Percentiles rank a stretch among this genome's conserved stretches.
phyloP scores from a whole-genome alignment of 30 jellyfish, hydroid and myxozoan species.

The Aurelia sp. region DNA sequence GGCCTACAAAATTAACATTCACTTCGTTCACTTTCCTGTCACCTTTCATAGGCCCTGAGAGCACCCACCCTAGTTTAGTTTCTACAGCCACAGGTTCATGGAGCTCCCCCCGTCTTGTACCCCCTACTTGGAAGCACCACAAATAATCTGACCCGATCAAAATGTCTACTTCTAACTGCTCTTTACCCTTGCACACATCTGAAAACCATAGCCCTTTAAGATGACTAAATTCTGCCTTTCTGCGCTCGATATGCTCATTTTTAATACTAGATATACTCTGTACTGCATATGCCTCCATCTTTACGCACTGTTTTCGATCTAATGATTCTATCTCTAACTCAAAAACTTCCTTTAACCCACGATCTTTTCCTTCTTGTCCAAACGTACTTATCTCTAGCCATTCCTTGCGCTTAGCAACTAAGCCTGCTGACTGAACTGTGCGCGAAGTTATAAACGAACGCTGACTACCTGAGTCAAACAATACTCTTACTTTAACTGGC shows the following conservation, averaged over 20 bases:
- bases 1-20: neutral
- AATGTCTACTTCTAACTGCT: too few relatives aligned
- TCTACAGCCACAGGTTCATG: neutral
- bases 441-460: conserved; percentile 3
- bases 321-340: neutral
- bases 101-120: neutral
- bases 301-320: too few relatives aligned
- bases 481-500: neutral
- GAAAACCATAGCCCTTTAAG: neutral
- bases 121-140: too few relatives aligned
- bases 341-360: neutral
- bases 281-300: too few relatives aligned
- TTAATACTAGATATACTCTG: too few relatives aligned
- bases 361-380: neutral
- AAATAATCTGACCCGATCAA: too few relatives aligned
- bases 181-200: neutral
- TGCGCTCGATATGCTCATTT: too few relatives aligned
- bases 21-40: neutral
- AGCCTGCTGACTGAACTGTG: neutral
- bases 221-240: too few relatives aligned
- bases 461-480: conserved; percentile 7
- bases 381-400: neutral
- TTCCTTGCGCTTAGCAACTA: conserved; percentile 1
- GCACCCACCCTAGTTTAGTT: neutral
- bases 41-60: neutral